A percentile compares a stretch with the other conserved stretches of the same genome.
These are phyloP conservation scores for Omphaloscelis lunosa DNA, from an alignment of 2,888 invertebrate genomes.

Conservation along the genomic window DNA sequence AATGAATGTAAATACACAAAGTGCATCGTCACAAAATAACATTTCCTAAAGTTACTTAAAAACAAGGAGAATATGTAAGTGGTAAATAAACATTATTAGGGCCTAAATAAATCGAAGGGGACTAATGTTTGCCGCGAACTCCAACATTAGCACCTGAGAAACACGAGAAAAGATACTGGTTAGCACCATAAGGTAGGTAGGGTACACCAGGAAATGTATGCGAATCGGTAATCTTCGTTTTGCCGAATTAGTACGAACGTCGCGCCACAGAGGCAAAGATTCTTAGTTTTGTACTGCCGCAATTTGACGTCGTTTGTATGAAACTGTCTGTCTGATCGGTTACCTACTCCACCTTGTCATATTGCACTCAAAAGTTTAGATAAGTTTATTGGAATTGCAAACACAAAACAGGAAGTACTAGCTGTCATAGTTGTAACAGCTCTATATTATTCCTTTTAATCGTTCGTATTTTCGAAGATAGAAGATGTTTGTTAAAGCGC, in stretches of 20 bases:
- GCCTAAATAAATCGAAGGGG: slow-evolving; percentile 44
- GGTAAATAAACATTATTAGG: slow-evolving; percentile 40
- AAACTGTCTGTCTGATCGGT: not conserved
- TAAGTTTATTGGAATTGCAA: not conserved
- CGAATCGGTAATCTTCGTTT: not conserved
- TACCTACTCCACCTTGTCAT: not conserved
- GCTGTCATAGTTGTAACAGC: not conserved
- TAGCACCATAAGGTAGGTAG: not conserved
- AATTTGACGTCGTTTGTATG: not conserved
- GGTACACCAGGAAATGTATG: not conserved
- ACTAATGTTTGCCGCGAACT: slow-evolving; percentile 37
- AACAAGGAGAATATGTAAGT: slow-evolving; percentile 1
- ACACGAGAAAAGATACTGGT: not conserved
- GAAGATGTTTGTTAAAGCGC: not conserved
- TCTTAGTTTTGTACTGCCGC: not conserved
- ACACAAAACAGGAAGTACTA: not conserved
- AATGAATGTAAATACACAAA: slow-evolving; percentile 12
- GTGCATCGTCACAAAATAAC: not conserved
- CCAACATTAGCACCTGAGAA: slow-evolving; percentile 33
- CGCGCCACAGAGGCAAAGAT: not conserved
- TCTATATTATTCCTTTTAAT: not conserved
- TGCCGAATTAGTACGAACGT: not conserved
- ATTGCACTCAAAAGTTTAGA: not conserved
- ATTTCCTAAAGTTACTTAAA: slow-evolving; percentile 6
- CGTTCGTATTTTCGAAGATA: not conserved